Evolutionary conservation across 2,113 vertebrate genomes (phyloP).

Genomic region (Mormyrus iriodes): DNA sequence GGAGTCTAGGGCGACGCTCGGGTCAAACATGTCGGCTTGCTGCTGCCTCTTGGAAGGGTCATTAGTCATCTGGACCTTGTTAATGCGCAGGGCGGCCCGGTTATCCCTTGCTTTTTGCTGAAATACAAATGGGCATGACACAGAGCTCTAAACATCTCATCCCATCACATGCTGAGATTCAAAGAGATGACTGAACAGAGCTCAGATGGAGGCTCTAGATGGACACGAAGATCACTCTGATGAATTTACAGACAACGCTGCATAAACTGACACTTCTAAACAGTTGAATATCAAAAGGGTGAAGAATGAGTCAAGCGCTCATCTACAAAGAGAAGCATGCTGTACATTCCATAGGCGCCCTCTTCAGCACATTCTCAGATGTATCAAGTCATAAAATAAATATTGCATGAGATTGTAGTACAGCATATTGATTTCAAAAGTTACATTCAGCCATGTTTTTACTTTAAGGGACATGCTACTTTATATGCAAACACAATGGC

Average conservation of each 20-base stretch:
- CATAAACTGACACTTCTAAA: not conserved
- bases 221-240: not conserved
- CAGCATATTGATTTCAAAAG: not conserved
- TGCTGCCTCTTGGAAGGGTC: slow-evolving; percentile 80
- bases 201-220: not conserved
- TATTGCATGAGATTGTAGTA: not conserved
- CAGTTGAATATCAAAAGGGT: not conserved
- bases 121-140: slow-evolving; percentile 20
- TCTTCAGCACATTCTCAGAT: not conserved
- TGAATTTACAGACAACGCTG: not conserved
- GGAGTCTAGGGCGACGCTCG: slow-evolving; percentile 66
- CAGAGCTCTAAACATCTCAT: not conserved
- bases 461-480: not conserved
- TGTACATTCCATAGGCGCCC: not conserved
- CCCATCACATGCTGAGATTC: not conserved
- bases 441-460: not conserved
- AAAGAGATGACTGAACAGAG: slow-evolving; percentile 13
- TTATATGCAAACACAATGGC: not conserved
- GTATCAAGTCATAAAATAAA: not conserved
- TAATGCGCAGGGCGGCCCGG: slow-evolving; percentile 87
- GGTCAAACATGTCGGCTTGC: slow-evolving; percentile 74
- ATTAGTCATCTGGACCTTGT: slow-evolving; percentile 86
- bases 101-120: slow-evolving; percentile 98
- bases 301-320: not conserved
- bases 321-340: not conserved